A percentile compares a stretch with the other conserved stretches of the same genome.
phyloP scores from a whole-genome alignment of 2,797 vertebrate genomes.

The Phoebastria nigripes region DNA sequence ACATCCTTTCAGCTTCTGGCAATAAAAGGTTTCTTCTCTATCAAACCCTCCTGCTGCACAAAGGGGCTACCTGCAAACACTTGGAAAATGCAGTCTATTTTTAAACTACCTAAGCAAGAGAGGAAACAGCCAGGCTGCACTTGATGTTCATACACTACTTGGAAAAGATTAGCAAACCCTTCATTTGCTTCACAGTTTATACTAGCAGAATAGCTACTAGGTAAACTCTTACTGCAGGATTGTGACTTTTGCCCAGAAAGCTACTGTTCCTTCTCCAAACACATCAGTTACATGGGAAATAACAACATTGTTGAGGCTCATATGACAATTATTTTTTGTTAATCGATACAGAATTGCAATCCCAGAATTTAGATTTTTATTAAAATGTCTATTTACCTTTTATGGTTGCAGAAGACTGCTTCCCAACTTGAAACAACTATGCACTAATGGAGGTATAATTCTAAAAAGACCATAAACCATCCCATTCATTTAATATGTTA shows the following conservation, averaged over 20 bases:
- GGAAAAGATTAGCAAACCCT: neutral
- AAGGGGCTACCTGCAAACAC: neutral
- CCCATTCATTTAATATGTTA: neutral
- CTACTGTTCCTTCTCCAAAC: neutral
- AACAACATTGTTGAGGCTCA: neutral
- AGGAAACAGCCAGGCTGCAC: neutral
- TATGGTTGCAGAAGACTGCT: neutral
- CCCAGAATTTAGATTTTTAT: neutral
- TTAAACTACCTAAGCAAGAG: neutral
- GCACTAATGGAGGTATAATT: neutral
- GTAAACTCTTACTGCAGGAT: neutral
- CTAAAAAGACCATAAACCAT: neutral
- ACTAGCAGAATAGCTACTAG: neutral
- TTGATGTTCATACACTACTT: neutral
- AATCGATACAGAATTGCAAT: neutral
- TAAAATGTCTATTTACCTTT: neutral
- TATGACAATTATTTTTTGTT: neutral
- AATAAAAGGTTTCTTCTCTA: neutral
- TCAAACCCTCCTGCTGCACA: neutral
- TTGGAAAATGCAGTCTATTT: neutral
- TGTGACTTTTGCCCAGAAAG: neutral
- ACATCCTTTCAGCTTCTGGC: neutral
- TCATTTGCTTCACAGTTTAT: neutral
- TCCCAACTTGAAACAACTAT: neutral
- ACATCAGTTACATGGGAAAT: neutral